A percentile compares a stretch with the other conserved stretches of the same genome.
Evolutionary conservation across 2,797 vertebrate species (phyloP).

Genomic region (Gorsachius magnificus): DNA sequence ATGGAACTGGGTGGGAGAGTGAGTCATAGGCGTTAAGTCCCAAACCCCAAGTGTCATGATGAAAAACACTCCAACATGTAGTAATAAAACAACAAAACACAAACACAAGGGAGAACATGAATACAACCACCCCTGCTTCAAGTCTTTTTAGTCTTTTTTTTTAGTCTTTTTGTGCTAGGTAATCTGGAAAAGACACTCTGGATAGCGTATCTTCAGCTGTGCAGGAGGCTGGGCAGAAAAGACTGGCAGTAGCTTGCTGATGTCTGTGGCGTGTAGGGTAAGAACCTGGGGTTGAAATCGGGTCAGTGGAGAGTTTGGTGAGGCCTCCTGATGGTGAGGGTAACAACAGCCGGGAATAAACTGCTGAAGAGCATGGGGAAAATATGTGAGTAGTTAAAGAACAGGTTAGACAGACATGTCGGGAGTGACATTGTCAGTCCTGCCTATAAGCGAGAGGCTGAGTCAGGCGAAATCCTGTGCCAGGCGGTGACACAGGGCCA

Average conservation of each 20-base stretch:
- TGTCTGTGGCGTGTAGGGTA: rapidly evolving
- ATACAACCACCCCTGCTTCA: not conserved
- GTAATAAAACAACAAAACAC: not conserved
- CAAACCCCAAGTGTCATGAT: not conserved
- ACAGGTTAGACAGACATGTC: not conserved
- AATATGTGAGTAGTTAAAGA: not conserved
- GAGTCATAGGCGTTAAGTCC: not conserved
- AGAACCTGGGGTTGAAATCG: not conserved
- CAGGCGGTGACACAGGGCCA: not conserved
- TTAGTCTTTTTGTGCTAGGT: not conserved
- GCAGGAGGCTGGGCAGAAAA: not conserved
- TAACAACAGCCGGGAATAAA: not conserved
- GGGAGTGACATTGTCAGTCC: not conserved
- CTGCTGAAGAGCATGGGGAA: not conserved
- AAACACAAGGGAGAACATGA: not conserved
- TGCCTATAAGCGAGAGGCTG: not conserved
- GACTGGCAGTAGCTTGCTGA: not conserved
- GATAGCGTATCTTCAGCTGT: not conserved
- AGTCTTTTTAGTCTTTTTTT: not conserved
- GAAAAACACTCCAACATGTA: not conserved
- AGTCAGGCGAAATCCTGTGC: not conserved
- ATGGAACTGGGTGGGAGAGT: not conserved
- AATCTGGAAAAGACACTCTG: not conserved
- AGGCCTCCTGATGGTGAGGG: not conserved
- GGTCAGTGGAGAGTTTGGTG: not conserved